Conservation (phyloP, 2,888 invertebrate species). For the Standfussiana lucernea region DNA sequence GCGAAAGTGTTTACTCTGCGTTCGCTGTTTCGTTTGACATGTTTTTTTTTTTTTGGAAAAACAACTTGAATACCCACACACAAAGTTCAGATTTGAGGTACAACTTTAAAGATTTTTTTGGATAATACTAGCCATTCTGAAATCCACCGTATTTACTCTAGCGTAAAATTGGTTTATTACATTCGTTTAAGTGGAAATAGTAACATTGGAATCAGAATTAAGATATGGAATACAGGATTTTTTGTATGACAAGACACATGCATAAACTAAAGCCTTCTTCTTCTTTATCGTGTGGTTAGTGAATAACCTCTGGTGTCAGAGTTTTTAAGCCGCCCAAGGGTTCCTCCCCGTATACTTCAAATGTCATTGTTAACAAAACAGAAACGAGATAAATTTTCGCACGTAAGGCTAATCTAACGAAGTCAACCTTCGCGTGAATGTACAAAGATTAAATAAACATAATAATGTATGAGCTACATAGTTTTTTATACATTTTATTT, state of each 20-base stretch:
- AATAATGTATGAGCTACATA: slow-evolving; percentile 36
- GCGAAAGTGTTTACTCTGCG: neutral
- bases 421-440: slow-evolving; percentile 1
- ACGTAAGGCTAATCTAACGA: neutral
- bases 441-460: slow-evolving; percentile 43
- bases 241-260: no score
- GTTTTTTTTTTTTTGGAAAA: neutral
- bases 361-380: no score
- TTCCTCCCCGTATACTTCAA: no score
- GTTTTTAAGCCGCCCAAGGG: no score
- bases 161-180: neutral
- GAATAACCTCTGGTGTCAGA: no score
- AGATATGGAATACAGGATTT: no score
- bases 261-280: no score
- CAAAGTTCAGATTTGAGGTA: neutral
- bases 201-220: no score
- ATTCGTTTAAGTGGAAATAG: no score
- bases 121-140: neutral
- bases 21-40: neutral
- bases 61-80: neutral
- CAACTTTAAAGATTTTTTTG: neutral
- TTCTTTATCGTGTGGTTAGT: no score
- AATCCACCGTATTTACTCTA: neutral
- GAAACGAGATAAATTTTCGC: neutral
- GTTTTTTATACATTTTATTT: slow-evolving; percentile 31